These are phyloP conservation scores for Gordius sp. DNA, from an alignment of 2,888 invertebrate genomes.

Conservation along the genomic window DNA sequence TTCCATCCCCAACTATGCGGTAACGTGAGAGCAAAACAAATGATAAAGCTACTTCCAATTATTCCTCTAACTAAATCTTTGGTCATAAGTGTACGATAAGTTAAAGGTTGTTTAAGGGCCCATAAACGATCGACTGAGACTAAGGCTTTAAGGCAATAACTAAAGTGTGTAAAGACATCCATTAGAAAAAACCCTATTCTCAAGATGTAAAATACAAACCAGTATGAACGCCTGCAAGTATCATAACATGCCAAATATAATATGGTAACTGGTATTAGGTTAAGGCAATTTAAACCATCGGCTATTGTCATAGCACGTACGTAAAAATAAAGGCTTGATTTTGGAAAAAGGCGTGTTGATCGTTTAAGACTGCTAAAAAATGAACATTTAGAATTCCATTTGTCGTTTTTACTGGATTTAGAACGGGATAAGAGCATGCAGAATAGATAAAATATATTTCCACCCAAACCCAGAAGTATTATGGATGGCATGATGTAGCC, in stretches of 20 bases:
- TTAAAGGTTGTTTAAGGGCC: background rate
- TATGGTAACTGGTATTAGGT: background rate
- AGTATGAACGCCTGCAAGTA: background rate
- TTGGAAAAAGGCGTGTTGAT: background rate
- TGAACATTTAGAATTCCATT: no score
- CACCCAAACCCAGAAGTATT: background rate
- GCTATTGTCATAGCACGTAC: background rate
- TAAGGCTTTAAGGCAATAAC: background rate
- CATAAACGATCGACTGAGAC: slow-evolving; percentile 1
- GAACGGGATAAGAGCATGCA: no score
- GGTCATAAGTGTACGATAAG: background rate
- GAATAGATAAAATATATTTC: background rate
- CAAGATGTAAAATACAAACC: background rate
- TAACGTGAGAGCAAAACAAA: background rate
- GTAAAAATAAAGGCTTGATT: background rate
- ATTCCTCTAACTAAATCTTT: background rate
- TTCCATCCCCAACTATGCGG: slow-evolving; percentile 4
- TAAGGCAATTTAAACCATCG: background rate
- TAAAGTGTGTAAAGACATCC: slow-evolving; percentile 3
- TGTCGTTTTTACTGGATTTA: no score
- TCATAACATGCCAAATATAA: background rate
- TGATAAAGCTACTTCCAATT: background rate
- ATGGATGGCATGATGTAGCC: background rate
- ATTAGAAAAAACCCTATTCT: background rate
- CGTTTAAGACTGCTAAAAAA: no score